These are phyloP conservation scores for Eublepharis macularius DNA, from an alignment of 2,113 vertebrate genomes.

Conservation along the genomic window DNA sequence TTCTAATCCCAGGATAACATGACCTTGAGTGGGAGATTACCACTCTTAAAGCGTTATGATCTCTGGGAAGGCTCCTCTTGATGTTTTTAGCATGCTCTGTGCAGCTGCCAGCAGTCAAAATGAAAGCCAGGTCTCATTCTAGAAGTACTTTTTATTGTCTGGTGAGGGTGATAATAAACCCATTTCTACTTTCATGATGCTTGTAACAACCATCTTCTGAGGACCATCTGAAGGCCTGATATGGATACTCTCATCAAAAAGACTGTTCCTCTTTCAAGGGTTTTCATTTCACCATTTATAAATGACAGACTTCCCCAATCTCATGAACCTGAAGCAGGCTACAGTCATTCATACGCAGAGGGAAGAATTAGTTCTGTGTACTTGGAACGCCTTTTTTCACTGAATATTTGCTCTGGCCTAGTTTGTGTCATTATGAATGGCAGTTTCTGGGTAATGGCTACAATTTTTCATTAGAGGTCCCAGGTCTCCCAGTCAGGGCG, in stretches of 20 bases:
- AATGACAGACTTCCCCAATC: background rate
- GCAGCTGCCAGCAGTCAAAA: accelerated
- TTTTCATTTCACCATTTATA: background rate
- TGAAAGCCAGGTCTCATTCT: background rate
- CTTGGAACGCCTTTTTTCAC: background rate
- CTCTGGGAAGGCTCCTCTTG: background rate
- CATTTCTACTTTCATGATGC: background rate
- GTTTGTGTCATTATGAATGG: background rate
- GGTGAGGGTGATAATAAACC: no score
- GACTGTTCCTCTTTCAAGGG: background rate
- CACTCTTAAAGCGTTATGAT: background rate
- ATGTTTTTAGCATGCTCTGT: background rate
- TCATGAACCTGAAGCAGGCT: background rate
- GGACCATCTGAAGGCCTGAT: background rate
- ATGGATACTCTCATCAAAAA: no score
- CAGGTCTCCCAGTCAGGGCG: no score
- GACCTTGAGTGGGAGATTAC: background rate
- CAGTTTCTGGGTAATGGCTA: background rate
- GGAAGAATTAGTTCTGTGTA: background rate
- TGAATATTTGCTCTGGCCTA: no score
- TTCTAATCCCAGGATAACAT: background rate
- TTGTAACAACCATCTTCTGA: background rate
- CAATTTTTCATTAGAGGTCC: no score
- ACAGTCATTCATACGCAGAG: background rate
- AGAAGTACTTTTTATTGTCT: no score